A percentile compares a stretch with the other conserved stretches of the same genome.
Evolutionary conservation across 2,888 invertebrate species (phyloP).

Genomic region (Catotricha subobsoleta): DNA sequence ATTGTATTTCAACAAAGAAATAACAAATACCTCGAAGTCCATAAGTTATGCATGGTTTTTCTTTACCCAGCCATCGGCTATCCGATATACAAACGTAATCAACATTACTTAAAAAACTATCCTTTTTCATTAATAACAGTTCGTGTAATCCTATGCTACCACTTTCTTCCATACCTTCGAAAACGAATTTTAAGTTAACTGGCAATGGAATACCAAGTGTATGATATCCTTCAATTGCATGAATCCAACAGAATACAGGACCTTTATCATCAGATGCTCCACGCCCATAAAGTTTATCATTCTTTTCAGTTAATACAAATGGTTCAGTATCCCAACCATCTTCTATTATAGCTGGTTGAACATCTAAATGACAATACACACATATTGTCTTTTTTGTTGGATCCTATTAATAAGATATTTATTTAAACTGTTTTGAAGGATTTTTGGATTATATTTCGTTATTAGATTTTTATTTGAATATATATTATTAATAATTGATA

Average conservation of each 20-base stretch:
- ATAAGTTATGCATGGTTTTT: conserved; percentile 94
- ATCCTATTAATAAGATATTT: conserved; percentile 32
- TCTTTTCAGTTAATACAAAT: conserved; percentile 69
- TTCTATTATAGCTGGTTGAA: conserved; percentile 80
- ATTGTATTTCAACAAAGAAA: conserved; percentile 72
- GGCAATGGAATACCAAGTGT: conserved; percentile 46
- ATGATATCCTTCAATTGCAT: conserved; percentile 79
- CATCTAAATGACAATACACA: conserved; percentile 95
- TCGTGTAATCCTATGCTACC: conserved; percentile 93
- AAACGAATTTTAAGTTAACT: conserved; percentile 70
- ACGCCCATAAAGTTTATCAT: conserved; percentile 80
- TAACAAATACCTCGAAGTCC: conserved; percentile 88
- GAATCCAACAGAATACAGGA: conserved; percentile 87
- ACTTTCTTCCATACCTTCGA: conserved; percentile 98
- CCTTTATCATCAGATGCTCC: conserved; percentile 92
- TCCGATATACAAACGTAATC: conserved; percentile 97
- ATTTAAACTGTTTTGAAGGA: too few species aligned
- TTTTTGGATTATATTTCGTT: too few species aligned
- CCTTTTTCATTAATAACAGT: conserved; percentile 46
- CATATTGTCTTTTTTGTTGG: conserved; percentile 78
- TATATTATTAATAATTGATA: too few species aligned
- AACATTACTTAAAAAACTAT: conserved; percentile 60
- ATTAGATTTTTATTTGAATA: too few species aligned
- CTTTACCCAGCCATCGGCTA: conserved; percentile 95
- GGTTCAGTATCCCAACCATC: conserved; percentile 97